These are phyloP conservation scores for Himalopsyche japonica DNA, from an alignment of 2,888 invertebrate genomes.

Conservation along the genomic window DNA sequence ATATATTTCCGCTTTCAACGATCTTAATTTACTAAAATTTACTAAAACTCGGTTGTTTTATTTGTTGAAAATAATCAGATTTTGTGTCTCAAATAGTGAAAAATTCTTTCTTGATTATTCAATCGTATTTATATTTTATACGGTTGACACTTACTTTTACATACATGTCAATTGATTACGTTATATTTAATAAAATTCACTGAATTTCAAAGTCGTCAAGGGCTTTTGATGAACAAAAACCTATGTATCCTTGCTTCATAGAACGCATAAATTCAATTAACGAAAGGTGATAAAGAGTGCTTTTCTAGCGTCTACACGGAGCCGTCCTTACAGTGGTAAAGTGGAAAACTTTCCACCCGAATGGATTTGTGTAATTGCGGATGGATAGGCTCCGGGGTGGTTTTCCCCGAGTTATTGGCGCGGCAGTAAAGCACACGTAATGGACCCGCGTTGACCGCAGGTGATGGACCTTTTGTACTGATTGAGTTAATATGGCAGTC, in stretches of 20 bases:
- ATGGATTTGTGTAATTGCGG: conserved; percentile 22
- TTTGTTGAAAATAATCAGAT: no score
- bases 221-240: neutral
- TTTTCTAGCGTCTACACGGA: neutral
- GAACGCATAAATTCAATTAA: conserved; percentile 9
- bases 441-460: neutral
- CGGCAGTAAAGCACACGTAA: conserved; percentile 24
- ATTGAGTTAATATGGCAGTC: neutral
- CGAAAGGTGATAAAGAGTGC: conserved; percentile 11
- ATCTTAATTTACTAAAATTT: no score
- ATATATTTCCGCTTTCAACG: no score
- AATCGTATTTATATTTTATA: no score
- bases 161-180: neutral
- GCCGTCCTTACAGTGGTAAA: conserved; percentile 6
- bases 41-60: no score
- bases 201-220: neutral
- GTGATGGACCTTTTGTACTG: conserved; percentile 3
- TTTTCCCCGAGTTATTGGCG: conserved; percentile 12
- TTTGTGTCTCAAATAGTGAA: no score
- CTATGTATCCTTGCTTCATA: neutral
- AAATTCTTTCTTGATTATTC: no score
- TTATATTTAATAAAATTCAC: neutral
- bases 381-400: neutral
- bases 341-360: conserved; percentile 18
- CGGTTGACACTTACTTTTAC: neutral